These are phyloP conservation scores for Crocodylus rhombifer DNA, from an alignment of 2,797 vertebrate species.

Conservation along the genomic window DNA sequence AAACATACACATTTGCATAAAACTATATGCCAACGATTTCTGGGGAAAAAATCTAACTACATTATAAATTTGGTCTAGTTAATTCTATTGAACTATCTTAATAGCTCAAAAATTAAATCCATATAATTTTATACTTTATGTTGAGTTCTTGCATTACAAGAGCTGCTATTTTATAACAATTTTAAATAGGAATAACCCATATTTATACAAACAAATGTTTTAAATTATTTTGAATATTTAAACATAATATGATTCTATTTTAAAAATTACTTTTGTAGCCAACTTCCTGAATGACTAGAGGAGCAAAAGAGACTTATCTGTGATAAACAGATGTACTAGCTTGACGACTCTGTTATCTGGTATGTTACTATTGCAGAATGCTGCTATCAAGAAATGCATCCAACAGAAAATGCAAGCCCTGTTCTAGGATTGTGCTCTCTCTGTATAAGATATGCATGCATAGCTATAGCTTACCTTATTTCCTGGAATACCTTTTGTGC, in stretches of 20 bases:
- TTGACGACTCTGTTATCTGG: fast-evolving
- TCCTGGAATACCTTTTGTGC: constrained; percentile 86
- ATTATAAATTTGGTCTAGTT: background rate
- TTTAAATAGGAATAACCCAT: background rate
- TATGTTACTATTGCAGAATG: background rate
- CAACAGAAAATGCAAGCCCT: background rate
- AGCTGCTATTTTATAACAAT: background rate
- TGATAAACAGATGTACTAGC: background rate
- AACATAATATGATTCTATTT: background rate
- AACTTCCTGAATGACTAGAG: background rate
- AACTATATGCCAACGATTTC: background rate
- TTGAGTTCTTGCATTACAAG: background rate
- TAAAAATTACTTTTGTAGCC: background rate
- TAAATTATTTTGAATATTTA: background rate
- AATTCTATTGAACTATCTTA: background rate
- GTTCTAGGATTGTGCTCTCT: background rate
- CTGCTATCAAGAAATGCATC: background rate
- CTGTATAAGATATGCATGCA: background rate
- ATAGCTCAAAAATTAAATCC: background rate
- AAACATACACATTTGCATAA: background rate
- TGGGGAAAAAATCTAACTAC: background rate
- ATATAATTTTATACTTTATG: background rate
- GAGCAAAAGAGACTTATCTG: background rate
- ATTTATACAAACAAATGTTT: background rate
- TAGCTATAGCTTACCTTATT: constrained; percentile 84